These are phyloP conservation scores for Chouioia cunea DNA, from an alignment of 2,888 invertebrate species.

Conservation along the genomic window DNA sequence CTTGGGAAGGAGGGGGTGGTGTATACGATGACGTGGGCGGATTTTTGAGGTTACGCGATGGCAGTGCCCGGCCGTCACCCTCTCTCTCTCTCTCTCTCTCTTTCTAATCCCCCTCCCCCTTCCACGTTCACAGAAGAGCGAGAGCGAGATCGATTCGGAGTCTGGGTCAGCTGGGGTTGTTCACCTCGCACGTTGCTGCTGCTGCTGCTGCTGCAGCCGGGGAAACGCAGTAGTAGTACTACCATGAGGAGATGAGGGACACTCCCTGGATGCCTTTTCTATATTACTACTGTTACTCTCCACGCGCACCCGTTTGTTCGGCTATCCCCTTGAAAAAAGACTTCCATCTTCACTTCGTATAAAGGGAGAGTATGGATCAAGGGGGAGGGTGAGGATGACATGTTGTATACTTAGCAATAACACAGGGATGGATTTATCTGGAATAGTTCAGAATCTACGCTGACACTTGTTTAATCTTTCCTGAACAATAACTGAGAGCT, in stretches of 20 bases:
- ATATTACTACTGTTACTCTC: neutral
- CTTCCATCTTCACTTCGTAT: too few relatives aligned
- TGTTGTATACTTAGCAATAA: too few relatives aligned
- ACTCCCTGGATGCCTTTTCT: constrained; percentile 31
- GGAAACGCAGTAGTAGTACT: constrained; percentile 53
- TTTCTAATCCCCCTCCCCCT: neutral
- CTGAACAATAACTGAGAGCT: too few relatives aligned
- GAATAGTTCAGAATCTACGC: too few relatives aligned
- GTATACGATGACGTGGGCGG: constrained; percentile 23
- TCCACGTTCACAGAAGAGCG: neutral
- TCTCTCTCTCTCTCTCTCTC: constrained; percentile 3
- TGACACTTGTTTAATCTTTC: too few relatives aligned
- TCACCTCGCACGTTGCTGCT: constrained; percentile 57
- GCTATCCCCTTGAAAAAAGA: neutral
- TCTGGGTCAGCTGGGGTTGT: constrained; percentile 68
- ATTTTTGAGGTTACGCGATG: constrained; percentile 44
- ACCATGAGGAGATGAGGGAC: constrained; percentile 37
- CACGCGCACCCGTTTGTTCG: neutral
- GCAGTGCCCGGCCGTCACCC: constrained; percentile 38
- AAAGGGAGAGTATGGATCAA: too few relatives aligned
- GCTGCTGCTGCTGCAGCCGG: constrained; percentile 4
- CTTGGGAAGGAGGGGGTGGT: neutral
- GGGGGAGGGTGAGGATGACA: too few relatives aligned
- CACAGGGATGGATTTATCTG: too few relatives aligned
- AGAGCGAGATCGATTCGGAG: constrained; percentile 67